Evolutionary conservation across 2,888 invertebrate species (phyloP), one percentile per base, ranked within the genome.

Genomic region (Troglohyphantes excavatus): DNA sequence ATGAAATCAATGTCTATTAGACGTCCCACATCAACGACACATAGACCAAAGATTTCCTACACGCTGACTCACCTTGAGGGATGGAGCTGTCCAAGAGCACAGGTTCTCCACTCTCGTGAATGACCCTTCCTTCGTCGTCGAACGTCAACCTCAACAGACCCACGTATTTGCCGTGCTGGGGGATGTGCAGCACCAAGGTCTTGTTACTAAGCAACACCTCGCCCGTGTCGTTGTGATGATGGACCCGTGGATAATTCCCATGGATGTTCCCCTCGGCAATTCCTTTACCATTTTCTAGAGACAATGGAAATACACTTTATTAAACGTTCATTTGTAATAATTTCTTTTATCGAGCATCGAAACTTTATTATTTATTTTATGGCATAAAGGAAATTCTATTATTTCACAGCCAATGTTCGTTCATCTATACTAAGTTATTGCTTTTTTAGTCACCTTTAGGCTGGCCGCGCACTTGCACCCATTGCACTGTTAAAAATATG

Each of bases 91-190:
- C 95, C 92, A 97, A 93, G 91, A 95, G 96, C 90, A 97, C 95
- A 0, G 97, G 88, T 91, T 96, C 95, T 0, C 98, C 98, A 91
- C 94, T 93, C 92, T 95, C 96, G 0, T 93, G 93, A 0, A 94
- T 93, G 2, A 98, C 94, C 92, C 97, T 96, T 6, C 97, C 98
- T 2, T 95, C 92, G 0, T 94, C 93, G 93, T 98, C 95, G 92
- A 98, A 97, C 68, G 94, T 93, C 92, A 95, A 91, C 88, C 95
- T 95, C 26, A 98, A 94, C 92, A 95, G 95, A 0, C 98, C 98
- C 89, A 98, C 94, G 93, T 98, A 98, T 94, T 98, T 98, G 0
- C 98, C 98, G 92, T 96, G 97, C 0, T 97, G 97, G 92, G 96
- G 98, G 0, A 97, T 97, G 94, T 98, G 97, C 0, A 98, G 97